phyloP scores from a whole-genome alignment of 2,797 vertebrate species.

The Thamnophis elegans region DNA sequence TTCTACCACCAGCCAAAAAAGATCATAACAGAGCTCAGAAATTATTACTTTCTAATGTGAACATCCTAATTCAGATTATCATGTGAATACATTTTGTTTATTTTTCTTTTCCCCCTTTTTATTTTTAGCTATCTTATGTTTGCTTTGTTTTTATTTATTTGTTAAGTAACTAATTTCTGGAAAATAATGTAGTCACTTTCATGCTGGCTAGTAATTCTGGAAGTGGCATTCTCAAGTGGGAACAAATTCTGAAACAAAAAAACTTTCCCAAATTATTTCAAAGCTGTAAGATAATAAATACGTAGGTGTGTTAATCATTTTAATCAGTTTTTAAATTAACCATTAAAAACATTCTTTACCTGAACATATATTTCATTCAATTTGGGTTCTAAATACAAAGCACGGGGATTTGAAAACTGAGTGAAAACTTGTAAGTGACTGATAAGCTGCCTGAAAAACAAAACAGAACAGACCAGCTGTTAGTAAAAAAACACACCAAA shows the following conservation, averaged over 20 bases:
- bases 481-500: slow-evolving; percentile 6
- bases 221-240: background rate
- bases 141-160: background rate
- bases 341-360: slow-evolving; percentile 68
- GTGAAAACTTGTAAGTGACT: slow-evolving; percentile 90
- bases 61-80: background rate
- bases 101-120: background rate
- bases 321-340: background rate
- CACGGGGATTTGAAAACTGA: slow-evolving; percentile 91
- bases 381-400: slow-evolving; percentile 87
- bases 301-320: background rate
- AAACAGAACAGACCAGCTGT: background rate
- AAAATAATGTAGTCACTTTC: background rate
- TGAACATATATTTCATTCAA: slow-evolving; percentile 86
- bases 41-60: background rate
- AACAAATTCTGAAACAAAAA: background rate
- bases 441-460: slow-evolving; percentile 83
- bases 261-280: background rate
- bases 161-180: background rate
- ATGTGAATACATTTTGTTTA: background rate
- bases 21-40: background rate
- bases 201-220: background rate
- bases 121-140: background rate
- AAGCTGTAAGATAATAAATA: background rate
- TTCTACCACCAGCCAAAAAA: background rate